These are phyloP conservation scores for Aphelinus atriplicis DNA, from an alignment of 1,140 invertebrate genomes.

Conservation along the genomic window DNA sequence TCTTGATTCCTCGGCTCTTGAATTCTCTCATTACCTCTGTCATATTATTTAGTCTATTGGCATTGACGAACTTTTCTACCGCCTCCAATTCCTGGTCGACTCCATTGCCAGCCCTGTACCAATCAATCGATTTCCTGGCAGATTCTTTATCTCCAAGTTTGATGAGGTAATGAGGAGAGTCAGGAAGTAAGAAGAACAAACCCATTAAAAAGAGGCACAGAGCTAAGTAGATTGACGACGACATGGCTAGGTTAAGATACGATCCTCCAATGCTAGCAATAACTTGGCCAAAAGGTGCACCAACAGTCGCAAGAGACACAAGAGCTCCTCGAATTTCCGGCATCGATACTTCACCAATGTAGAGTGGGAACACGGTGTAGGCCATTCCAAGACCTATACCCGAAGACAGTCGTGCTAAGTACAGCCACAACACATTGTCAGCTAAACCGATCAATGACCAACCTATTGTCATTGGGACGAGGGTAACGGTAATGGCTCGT, in stretches of 20 bases:
- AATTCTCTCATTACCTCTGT: constrained; percentile 12
- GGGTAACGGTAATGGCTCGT: constrained; percentile 69
- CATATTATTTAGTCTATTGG: not conserved
- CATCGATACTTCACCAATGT: constrained; percentile 72
- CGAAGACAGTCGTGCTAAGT: constrained; percentile 66
- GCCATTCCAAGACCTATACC: constrained; percentile 75
- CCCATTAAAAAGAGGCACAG: constrained; percentile 80
- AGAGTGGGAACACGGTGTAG: constrained; percentile 74
- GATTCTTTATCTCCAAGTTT: constrained; percentile 52
- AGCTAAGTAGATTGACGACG: constrained; percentile 69
- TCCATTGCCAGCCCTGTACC: constrained; percentile 26
- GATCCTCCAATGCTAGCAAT: constrained; percentile 75
- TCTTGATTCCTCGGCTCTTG: constrained; percentile 54
- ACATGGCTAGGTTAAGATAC: constrained; percentile 68
- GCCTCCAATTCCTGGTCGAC: constrained; percentile 18
- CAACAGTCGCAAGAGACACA: constrained; percentile 50
- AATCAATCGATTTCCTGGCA: constrained; percentile 65
- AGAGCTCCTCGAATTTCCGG: constrained; percentile 72
- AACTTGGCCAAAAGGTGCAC: constrained; percentile 71
- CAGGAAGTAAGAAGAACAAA: constrained; percentile 74
- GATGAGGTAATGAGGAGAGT: constrained; percentile 78
- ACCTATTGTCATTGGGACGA: constrained; percentile 71
- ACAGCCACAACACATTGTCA: constrained; percentile 65
- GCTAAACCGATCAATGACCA: constrained; percentile 71
- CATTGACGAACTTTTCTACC: constrained; percentile 27